Percentiles rank a stretch among this genome's conserved stretches.
phyloP scores from a whole-genome alignment of 2,888 invertebrate species.

The Chesias legatella region DNA sequence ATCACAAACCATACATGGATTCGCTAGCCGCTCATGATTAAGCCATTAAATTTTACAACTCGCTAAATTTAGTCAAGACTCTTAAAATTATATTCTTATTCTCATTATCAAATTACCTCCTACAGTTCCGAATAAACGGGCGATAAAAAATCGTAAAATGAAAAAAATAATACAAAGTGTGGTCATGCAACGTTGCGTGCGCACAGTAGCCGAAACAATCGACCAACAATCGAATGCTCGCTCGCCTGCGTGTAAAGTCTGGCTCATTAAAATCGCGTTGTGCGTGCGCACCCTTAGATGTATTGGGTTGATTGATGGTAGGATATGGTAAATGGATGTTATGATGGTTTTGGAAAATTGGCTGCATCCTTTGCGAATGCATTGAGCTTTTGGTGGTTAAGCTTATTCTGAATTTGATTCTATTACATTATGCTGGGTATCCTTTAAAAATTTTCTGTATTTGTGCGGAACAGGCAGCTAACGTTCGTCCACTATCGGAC shows the following conservation, averaged over 20 bases:
- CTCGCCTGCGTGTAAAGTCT: constrained; percentile 25
- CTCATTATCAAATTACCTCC: constrained; percentile 15
- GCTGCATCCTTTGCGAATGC: constrained; percentile 17
- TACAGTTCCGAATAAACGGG: constrained; percentile 28
- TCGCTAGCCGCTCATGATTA: constrained; percentile 8
- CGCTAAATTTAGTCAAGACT: constrained; percentile 4
- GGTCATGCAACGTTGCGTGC: constrained; percentile 74
- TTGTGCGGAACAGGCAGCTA: no score
- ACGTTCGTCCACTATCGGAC: no score
- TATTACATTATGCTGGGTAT: no score
- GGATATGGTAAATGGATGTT: constrained; percentile 14
- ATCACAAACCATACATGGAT: constrained; percentile 3
- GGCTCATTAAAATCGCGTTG: constrained; percentile 37
- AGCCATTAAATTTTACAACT: constrained; percentile 8
- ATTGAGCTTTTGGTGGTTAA: no score
- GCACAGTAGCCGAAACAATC: constrained; percentile 46
- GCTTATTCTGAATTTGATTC: no score
- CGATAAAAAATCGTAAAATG: constrained; percentile 33
- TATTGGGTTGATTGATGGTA: constrained; percentile 28
- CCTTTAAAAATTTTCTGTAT: no score
- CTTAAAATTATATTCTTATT: constrained; percentile 12
- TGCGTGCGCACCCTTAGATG: constrained; percentile 29
- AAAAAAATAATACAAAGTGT: constrained; percentile 31
- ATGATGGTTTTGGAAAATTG: constrained; percentile 3
- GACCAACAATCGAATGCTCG: constrained; percentile 22